Evolutionary conservation across 35 echinoderm and acorn worm species (phyloP), one percentile per base, ranked within the genome.

Genomic region (Ophioderma brevispina): DNA sequence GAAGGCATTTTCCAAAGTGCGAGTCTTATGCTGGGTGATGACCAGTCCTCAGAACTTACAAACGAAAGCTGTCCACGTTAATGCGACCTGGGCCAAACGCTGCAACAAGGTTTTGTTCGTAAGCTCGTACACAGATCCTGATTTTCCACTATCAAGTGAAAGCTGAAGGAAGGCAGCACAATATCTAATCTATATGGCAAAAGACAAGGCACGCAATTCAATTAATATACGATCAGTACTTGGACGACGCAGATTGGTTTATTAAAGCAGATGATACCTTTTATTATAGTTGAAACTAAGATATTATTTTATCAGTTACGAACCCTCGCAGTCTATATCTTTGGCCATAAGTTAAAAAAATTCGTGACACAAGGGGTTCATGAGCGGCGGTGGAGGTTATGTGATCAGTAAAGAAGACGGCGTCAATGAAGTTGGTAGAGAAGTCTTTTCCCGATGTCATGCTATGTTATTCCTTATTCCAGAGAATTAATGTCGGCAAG

Each of bases 191-290:
- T 84, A 35, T 97, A 18, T 96, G 94, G 94, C 81, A 92, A 21
- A 97, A 97, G 78, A 90, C 91, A 25, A 89, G 91, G 50, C 84
- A 55, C n/a, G 84, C 95, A 15, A 93, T 93, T 40, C 55, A 87
- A 49, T 93, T 91, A 43, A 78, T 97, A 37, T 93, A 90, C 46
- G 59, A 93, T 19, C 25, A 93, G 32, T 75, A 97, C 75, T 84
- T 97, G 10, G 50, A 97, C 40, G 81, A 93, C 78, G 95, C 95
- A 0, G 95, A 97, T n/a, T 97, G 95, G 95, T 97, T 97, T 80
- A 37, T 93, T 0, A 97, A 97, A 83, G 94, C 91, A 1, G 94
- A 96, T 50, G 94, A 96, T 96, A 81, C 78, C 78, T 96, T 30
- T 81, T 96, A 11, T 42, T 92, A 0, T 90, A 96, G n/a, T n/a